A percentile compares a stretch with the other conserved stretches of the same genome.
These are phyloP conservation scores for Drosophila mauritiana DNA, from an alignment of 1,140 invertebrate species.

Conservation along the genomic window DNA sequence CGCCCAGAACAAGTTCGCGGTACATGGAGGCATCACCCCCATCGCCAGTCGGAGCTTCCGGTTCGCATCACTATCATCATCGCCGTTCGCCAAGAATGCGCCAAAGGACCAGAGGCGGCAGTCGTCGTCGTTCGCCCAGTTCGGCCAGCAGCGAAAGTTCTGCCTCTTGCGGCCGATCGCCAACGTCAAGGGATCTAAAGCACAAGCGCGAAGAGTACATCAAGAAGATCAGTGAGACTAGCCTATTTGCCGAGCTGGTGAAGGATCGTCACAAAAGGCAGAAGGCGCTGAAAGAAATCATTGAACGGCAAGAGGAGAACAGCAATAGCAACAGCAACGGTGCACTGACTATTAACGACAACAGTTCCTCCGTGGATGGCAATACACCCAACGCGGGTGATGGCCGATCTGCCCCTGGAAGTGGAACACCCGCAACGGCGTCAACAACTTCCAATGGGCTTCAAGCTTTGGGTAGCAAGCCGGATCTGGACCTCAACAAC, in stretches of 20 bases:
- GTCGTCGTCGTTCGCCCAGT: constrained; percentile 68
- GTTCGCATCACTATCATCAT: constrained; percentile 68
- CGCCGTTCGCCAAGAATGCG: constrained; percentile 53
- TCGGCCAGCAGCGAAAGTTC: constrained; percentile 65
- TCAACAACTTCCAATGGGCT: constrained; percentile 66
- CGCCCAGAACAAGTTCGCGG: constrained; percentile 60
- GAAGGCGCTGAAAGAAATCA: constrained; percentile 87
- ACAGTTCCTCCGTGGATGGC: constrained; percentile 79
- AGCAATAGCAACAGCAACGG: constrained; percentile 77
- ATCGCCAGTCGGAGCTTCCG: constrained; percentile 52
- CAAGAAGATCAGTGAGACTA: constrained; percentile 92
- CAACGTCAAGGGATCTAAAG: constrained; percentile 79
- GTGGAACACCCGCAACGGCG: constrained; percentile 36
- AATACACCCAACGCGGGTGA: constrained; percentile 64
- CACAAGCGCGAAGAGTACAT: constrained; percentile 86
- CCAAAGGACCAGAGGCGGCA: constrained; percentile 50
- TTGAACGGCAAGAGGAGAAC: constrained; percentile 88
- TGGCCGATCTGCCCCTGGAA: constrained; percentile 31
- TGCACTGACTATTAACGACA: constrained; percentile 75
- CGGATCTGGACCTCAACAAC: constrained; percentile 86
- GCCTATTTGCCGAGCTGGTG: constrained; percentile 94
- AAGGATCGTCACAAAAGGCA: constrained; percentile 93
- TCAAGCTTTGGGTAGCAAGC: constrained; percentile 46
- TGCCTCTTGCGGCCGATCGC: constrained; percentile 60
- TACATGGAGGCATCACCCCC: constrained; percentile 67